These are phyloP conservation scores for Nestor notabilis DNA, from an alignment of 2,113 vertebrate species.

Conservation along the genomic window DNA sequence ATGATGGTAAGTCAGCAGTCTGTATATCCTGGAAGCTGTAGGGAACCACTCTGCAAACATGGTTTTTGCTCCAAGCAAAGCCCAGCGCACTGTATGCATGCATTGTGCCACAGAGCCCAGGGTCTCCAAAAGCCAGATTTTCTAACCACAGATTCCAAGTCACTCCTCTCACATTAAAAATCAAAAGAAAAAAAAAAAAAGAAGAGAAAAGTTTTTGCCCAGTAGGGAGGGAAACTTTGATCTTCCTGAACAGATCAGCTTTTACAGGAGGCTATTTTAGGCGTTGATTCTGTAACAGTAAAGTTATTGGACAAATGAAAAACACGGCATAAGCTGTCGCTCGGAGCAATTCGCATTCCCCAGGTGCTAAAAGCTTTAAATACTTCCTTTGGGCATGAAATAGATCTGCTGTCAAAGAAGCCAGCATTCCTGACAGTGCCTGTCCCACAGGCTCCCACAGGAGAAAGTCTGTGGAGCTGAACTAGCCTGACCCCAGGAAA, in stretches of 20 bases:
- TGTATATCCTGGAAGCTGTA: background rate
- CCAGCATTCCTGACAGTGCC: conserved; percentile 31
- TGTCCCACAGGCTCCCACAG: conserved; percentile 31
- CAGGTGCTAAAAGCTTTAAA: conserved; percentile 55
- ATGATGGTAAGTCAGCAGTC: background rate
- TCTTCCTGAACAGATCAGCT: background rate
- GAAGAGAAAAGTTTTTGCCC: background rate
- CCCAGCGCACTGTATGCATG: fast-evolving
- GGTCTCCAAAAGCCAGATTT: background rate
- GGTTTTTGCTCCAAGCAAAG: conserved; percentile 8
- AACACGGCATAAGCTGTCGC: background rate
- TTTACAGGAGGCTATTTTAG: conserved; percentile 45
- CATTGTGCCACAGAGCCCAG: background rate
- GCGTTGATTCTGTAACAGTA: background rate
- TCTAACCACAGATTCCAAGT: background rate
- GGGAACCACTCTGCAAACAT: conserved; percentile 7
- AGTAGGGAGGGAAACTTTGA: background rate
- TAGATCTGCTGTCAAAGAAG: conserved; percentile 21
- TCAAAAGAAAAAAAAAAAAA: background rate
- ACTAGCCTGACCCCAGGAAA: conserved; percentile 60
- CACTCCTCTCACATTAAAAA: background rate
- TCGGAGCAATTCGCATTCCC: conserved; percentile 41
- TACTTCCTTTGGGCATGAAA: conserved; percentile 59
- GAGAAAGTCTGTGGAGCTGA: conserved; percentile 32
- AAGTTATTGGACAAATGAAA: conserved; percentile 51